Percentiles rank a stretch among this genome's conserved stretches.
These are phyloP conservation scores for Datnioides undecimradiatus DNA, from an alignment of 2,113 vertebrate species.

Conservation along the genomic window DNA sequence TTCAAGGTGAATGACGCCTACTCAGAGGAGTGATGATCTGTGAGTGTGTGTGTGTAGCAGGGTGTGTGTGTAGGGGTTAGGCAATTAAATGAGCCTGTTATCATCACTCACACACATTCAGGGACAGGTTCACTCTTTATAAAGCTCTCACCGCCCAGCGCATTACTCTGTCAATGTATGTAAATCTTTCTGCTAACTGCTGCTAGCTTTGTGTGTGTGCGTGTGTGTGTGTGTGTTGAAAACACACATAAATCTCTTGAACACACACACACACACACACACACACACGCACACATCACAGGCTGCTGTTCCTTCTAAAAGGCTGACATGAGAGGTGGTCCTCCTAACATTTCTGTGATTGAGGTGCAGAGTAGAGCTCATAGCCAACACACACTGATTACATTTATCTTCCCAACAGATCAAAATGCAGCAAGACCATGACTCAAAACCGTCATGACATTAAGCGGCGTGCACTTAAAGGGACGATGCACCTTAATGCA, in stretches of 20 bases:
- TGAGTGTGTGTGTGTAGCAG: neutral
- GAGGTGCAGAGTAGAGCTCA: conserved; percentile 64
- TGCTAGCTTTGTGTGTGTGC: conserved; percentile 13
- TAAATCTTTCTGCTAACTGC: conserved; percentile 69
- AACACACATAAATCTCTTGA: conserved; percentile 54
- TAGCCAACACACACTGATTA: conserved; percentile 53
- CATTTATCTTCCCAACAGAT: conserved; percentile 63
- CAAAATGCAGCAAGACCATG: conserved; percentile 40
- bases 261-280: conserved; percentile 37
- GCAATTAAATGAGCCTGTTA: conserved; percentile 74
- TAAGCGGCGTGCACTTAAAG: conserved; percentile 42
- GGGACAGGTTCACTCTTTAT: conserved; percentile 64
- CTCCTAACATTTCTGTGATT: conserved; percentile 62
- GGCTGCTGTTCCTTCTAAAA: conserved; percentile 21
- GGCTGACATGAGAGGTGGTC: conserved; percentile 54
- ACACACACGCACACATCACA: conserved; percentile 8
- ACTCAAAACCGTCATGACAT: conserved; percentile 55
- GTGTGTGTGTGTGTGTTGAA: conserved; percentile 17
- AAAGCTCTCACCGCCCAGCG: conserved; percentile 61
- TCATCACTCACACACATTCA: conserved; percentile 77
- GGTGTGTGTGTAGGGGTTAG: conserved; percentile 34
- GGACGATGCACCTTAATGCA: conserved; percentile 4
- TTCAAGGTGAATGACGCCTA: conserved; percentile 63
- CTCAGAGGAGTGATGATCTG: conserved; percentile 42
- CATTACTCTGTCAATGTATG: conserved; percentile 74